These are phyloP conservation scores for Pachliopta kotzebuea DNA, from an alignment of 2,888 invertebrate species.

Conservation along the genomic window DNA sequence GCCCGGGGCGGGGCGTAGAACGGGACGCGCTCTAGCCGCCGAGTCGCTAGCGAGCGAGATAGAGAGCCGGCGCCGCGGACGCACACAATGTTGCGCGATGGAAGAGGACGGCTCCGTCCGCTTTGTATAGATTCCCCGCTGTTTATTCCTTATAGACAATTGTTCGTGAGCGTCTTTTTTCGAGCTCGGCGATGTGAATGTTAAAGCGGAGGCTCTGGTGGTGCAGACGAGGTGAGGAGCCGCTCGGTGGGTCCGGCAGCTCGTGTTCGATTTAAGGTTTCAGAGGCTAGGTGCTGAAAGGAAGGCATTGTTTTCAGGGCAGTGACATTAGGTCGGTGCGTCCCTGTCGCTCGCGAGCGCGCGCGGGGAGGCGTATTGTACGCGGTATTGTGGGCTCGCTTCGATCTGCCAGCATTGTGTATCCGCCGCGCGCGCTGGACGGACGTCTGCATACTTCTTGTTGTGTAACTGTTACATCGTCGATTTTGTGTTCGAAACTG, in stretches of 20 bases:
- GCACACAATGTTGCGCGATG: slow-evolving; percentile 67
- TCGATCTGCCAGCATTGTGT: slow-evolving; percentile 80
- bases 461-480: slow-evolving; percentile 45
- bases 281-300: slow-evolving; percentile 48
- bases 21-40: slow-evolving; percentile 62
- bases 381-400: slow-evolving; percentile 77
- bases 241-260: slow-evolving; percentile 17
- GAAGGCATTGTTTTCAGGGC: slow-evolving; percentile 77
- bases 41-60: slow-evolving; percentile 52
- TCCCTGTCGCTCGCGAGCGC: slow-evolving; percentile 75
- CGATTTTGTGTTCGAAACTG: slow-evolving; percentile 53
- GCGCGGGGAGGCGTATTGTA: slow-evolving; percentile 75
- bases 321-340: slow-evolving; percentile 78
- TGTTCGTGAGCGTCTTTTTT: slow-evolving; percentile 59
- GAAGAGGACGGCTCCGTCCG: slow-evolving; percentile 73
- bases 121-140: slow-evolving; percentile 78
- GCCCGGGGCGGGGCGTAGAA: slow-evolving; percentile 74
- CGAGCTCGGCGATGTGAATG: slow-evolving; percentile 9
- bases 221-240: slow-evolving; percentile 38
- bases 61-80: slow-evolving; percentile 53
- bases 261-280: slow-evolving; percentile 42
- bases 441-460: slow-evolving; percentile 64
- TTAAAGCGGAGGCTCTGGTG: slow-evolving; percentile 1
- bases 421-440: slow-evolving; percentile 56
- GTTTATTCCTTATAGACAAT: slow-evolving; percentile 75